These are phyloP conservation scores for Orycteropus afer DNA, from an alignment of 2,113 vertebrate species.

Conservation along the genomic window DNA sequence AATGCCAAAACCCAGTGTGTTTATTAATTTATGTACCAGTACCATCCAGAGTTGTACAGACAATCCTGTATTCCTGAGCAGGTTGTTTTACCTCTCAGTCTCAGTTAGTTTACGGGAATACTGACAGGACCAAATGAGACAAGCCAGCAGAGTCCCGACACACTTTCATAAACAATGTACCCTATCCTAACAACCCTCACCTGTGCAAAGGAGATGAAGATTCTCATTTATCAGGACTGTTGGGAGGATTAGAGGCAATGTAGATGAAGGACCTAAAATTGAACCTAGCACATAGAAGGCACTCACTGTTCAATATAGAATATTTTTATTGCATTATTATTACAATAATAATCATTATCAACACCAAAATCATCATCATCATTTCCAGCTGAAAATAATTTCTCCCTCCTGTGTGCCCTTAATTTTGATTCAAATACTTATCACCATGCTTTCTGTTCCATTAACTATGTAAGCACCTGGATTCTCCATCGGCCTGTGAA, in stretches of 20 bases:
- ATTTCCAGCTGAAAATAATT: neutral
- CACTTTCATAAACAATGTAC: neutral
- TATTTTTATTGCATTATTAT: neutral
- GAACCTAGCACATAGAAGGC: neutral
- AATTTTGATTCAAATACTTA: neutral
- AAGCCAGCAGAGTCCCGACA: neutral
- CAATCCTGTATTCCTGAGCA: neutral
- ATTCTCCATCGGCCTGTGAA: neutral
- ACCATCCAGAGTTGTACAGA: neutral
- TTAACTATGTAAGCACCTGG: neutral
- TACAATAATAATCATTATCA: neutral
- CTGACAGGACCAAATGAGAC: neutral
- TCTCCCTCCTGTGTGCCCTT: neutral
- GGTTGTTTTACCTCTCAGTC: neutral
- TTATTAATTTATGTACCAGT: neutral
- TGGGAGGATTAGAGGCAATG: fast-evolving
- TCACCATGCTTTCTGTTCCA: neutral
- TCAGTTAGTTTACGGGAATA: neutral
- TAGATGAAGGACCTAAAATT: too few species aligned
- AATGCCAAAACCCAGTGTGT: neutral
- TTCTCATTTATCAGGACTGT: neutral
- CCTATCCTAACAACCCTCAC: neutral
- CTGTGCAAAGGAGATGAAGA: neutral
- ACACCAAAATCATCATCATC: neutral
- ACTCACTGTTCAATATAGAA: neutral